Conservation (phyloP, 1,140 invertebrate species). For the Chironomus striatipennis region DNA sequence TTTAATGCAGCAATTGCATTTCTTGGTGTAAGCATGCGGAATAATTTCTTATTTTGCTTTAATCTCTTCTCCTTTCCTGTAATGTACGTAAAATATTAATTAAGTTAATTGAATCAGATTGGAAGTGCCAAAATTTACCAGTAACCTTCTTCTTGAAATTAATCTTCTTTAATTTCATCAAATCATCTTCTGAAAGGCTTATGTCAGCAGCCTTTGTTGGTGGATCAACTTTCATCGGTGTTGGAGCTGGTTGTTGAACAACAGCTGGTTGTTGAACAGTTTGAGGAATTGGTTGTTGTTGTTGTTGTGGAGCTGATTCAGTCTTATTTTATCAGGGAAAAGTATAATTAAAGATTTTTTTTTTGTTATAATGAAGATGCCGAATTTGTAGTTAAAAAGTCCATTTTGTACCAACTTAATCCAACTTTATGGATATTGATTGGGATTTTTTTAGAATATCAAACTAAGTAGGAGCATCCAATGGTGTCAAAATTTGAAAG, state of each 20-base stretch:
- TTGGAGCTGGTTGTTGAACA: background rate
- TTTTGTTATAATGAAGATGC: background rate
- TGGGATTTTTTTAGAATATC: background rate
- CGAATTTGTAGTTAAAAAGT: background rate
- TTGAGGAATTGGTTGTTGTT: background rate
- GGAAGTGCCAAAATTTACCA: background rate
- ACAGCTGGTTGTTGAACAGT: background rate
- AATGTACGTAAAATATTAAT: too few relatives aligned
- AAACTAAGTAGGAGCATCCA: conserved; percentile 19
- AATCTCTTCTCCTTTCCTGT: conserved; percentile 46
- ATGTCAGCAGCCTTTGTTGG: background rate
- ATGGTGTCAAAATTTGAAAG: background rate
- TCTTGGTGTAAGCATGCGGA: conserved; percentile 63
- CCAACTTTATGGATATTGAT: background rate
- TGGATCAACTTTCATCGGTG: background rate
- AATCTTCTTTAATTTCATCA: background rate
- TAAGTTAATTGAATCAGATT: too few relatives aligned
- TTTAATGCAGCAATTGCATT: conserved; percentile 81
- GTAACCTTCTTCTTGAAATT: conserved; percentile 16
- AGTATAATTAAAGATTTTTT: background rate
- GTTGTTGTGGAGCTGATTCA: background rate
- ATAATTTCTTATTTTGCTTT: conserved; percentile 56
- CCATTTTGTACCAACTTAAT: background rate
- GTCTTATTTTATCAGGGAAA: background rate
- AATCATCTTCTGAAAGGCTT: background rate